Evolutionary conservation across 2,797 vertebrate species (phyloP).

Genomic region (Natrix natrix): DNA sequence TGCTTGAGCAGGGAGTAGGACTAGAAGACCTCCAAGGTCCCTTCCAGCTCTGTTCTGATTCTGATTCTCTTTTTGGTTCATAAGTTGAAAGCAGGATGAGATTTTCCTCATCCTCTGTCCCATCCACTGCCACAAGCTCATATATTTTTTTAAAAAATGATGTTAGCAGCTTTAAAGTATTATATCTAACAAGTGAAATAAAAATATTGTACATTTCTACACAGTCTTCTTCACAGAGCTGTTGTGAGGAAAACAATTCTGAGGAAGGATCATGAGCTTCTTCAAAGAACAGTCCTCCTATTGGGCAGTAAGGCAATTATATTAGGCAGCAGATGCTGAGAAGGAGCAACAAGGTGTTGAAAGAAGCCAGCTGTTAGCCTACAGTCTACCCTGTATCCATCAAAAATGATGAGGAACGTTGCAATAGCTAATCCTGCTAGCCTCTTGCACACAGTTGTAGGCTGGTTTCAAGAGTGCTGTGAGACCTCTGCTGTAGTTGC

Average conservation of each 20-base stretch:
- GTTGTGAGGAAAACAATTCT: background rate
- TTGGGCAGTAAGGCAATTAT: background rate
- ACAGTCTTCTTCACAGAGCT: background rate
- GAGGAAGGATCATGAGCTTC: background rate
- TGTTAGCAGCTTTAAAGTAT: background rate
- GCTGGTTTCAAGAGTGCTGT: background rate
- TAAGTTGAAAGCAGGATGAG: background rate
- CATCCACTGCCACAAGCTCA: background rate
- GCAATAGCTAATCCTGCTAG: background rate
- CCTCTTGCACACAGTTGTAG: background rate
- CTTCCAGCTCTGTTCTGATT: too few relatives aligned
- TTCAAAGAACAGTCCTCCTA: background rate
- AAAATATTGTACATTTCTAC: background rate
- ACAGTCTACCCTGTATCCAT: background rate
- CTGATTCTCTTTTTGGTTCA: background rate
- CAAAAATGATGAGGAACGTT: background rate
- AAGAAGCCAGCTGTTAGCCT: background rate
- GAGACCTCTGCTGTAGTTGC: background rate
- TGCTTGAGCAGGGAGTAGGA: too few relatives aligned
- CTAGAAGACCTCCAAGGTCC: too few relatives aligned
- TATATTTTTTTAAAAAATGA: background rate
- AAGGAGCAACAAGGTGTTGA: background rate
- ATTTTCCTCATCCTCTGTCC: background rate
- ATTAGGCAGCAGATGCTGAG: background rate
- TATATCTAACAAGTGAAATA: background rate